Evolutionary conservation across 2,888 invertebrate genomes (phyloP).

Genomic region (Acanthococcus lagerstroemiae): DNA sequence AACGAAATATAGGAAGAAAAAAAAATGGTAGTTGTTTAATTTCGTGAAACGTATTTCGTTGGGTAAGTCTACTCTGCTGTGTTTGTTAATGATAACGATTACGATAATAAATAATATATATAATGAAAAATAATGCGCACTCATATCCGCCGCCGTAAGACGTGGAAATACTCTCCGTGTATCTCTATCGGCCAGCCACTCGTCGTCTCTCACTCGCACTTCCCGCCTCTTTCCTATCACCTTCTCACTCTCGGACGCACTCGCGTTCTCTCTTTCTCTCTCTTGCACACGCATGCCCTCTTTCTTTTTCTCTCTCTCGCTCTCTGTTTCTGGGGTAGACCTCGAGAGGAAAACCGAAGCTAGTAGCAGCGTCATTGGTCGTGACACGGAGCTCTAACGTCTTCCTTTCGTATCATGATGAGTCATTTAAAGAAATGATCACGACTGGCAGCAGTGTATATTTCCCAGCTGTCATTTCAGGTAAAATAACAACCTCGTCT

Average conservation of each 20-base stretch:
- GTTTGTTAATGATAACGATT: conserved; percentile 29
- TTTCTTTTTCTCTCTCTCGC: neutral
- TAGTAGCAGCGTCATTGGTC: conserved; percentile 27
- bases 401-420: conserved; percentile 28
- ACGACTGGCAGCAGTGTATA: conserved; percentile 26
- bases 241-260: neutral
- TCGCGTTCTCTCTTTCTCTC: neutral
- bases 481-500: conserved; percentile 27
- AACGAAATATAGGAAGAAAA: neutral
- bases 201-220: neutral
- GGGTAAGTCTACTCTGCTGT: conserved; percentile 9
- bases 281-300: neutral
- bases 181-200: too few species aligned
- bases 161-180: neutral
- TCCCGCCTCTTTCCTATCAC: neutral
- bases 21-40: conserved; percentile 18
- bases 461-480: conserved; percentile 29
- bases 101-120: conserved; percentile 27
- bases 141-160: conserved; percentile 25
- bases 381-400: conserved; percentile 26
- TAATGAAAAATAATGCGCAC: conserved; percentile 29
- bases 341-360: conserved; percentile 16
- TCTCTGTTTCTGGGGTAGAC: conserved; percentile 1
- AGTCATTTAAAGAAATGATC: conserved; percentile 31
- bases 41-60: conserved; percentile 21